A percentile compares a stretch with the other conserved stretches of the same genome.
Evolutionary conservation across 2,113 vertebrate genomes (phyloP).

Genomic region (Hemiprocne comata): DNA sequence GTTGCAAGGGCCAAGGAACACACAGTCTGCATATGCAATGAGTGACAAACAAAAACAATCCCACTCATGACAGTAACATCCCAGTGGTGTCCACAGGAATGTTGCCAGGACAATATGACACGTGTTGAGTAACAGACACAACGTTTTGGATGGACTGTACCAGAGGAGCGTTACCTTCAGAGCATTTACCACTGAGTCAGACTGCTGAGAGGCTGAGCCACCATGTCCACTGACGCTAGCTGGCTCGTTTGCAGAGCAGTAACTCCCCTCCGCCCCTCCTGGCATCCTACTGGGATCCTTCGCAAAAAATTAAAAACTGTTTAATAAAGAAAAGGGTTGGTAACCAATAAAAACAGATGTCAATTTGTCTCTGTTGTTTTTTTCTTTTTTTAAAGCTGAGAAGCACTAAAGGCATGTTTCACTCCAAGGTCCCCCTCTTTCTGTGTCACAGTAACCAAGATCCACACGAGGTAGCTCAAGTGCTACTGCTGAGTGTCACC

Average conservation of each 20-base stretch:
- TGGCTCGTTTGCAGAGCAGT: constrained; percentile 79
- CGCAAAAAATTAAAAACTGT: constrained; percentile 80
- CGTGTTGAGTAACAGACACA: constrained; percentile 50
- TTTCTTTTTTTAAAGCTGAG: background rate
- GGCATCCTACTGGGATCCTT: constrained; percentile 82
- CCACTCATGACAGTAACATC: constrained; percentile 29
- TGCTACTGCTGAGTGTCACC: background rate
- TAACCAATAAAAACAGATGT: constrained; percentile 56
- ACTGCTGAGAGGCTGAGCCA: constrained; percentile 79
- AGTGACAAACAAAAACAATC: constrained; percentile 50
- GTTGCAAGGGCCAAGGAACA: background rate
- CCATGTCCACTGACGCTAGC: constrained; percentile 79
- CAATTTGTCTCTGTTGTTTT: background rate
- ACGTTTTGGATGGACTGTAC: constrained; percentile 51
- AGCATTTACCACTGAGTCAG: constrained; percentile 84
- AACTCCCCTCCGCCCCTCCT: constrained; percentile 81
- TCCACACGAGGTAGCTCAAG: rapidly evolving
- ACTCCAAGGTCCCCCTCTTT: background rate
- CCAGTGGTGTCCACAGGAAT: constrained; percentile 11
- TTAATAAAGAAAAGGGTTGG: constrained; percentile 76
- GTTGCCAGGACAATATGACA: constrained; percentile 49
- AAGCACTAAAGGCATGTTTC: background rate
- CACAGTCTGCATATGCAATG: constrained; percentile 57
- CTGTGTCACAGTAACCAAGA: background rate
- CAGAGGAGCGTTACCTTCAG: constrained; percentile 79